phyloP scores from a whole-genome alignment of 1,140 invertebrate species.

The Pseudobourletiella spinata region DNA sequence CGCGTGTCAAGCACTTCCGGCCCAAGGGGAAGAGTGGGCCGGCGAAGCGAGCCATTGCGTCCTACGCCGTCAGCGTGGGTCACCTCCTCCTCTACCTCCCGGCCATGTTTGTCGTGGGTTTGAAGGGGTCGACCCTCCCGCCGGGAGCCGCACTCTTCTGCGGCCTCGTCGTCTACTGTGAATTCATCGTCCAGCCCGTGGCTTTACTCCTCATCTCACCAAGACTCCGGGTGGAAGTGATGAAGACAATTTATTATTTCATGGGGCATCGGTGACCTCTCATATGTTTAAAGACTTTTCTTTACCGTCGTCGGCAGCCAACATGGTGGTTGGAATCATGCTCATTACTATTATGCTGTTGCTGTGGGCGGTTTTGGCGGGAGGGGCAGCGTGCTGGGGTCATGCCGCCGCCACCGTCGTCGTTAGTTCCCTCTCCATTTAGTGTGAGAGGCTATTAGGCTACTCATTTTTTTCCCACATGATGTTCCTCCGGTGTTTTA shows the following conservation, averaged over 20 bases:
- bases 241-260: slow-evolving; percentile 11
- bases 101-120: slow-evolving; percentile 37
- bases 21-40: slow-evolving; percentile 24
- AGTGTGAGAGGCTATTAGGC: not conserved
- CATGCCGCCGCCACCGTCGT: not conserved
- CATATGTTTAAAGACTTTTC: not conserved
- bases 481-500: no score
- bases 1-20: slow-evolving; percentile 23
- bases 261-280: slow-evolving; percentile 9
- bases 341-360: no score
- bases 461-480: no score
- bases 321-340: no score
- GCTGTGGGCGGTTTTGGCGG: not conserved
- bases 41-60: slow-evolving; percentile 34
- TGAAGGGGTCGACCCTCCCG: slow-evolving; percentile 34
- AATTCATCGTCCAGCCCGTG: slow-evolving; percentile 39
- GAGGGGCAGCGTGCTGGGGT: not conserved
- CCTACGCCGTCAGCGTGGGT: slow-evolving; percentile 37
- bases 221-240: slow-evolving; percentile 36
- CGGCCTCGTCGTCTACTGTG: slow-evolving; percentile 39
- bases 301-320: no score
- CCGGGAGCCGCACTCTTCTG: slow-evolving; percentile 37
- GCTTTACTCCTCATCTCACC: slow-evolving; percentile 37
- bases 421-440: not conserved
- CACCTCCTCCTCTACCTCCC: slow-evolving; percentile 39